Evolutionary conservation across 2,888 invertebrate species (phyloP), one percentile per base, ranked within the genome.

Genomic region (Epinotia demarniana): DNA sequence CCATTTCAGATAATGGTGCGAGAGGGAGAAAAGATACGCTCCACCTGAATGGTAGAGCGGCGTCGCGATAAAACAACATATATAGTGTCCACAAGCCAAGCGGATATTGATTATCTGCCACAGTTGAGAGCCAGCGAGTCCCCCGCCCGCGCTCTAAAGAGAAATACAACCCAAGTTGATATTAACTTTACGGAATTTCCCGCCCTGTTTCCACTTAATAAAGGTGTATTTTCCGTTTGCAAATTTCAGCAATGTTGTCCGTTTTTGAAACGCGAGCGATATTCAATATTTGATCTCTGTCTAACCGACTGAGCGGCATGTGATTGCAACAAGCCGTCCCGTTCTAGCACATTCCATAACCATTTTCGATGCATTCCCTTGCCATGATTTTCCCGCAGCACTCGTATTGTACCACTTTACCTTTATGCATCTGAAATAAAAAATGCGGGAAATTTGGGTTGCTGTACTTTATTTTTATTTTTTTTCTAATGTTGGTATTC

Each of bases 81-180:
- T 94, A 94, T 92, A 93, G 92, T 94, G 94, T 94, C 94, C 94
- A 94, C 93, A 93, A 94, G 94, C 94, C 94, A 93, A 94, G 94
- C 94, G 94, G 94, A 94, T 94, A 94, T 94, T 94, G 94, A 94
- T 94, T 94, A 94, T 94, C 94, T 94, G 94, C 94, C 94, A 94
- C 93, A 94, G 94, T 93, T 92, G 93, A 93, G 93, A 94, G 92
- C 92, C 91, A 89, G 90, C 90, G 86, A 89, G 85, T 85, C 89
- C 92, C 90, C 88, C 85, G 87, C 84, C 88, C 84, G 86, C 82
- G 84, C 80, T 79, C 46, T 46, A 60, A 82, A 80, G 78, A 80
- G 77, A 78, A 83, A 82, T 82, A 86, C 81, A 89, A 85, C 89
- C 83, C 89, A 92, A 85, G 87, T 85, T 83, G 67, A 77, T 76